Evolutionary conservation across 2,113 vertebrate species (phyloP).

Genomic region (Ictidomys tridecemlineatus): DNA sequence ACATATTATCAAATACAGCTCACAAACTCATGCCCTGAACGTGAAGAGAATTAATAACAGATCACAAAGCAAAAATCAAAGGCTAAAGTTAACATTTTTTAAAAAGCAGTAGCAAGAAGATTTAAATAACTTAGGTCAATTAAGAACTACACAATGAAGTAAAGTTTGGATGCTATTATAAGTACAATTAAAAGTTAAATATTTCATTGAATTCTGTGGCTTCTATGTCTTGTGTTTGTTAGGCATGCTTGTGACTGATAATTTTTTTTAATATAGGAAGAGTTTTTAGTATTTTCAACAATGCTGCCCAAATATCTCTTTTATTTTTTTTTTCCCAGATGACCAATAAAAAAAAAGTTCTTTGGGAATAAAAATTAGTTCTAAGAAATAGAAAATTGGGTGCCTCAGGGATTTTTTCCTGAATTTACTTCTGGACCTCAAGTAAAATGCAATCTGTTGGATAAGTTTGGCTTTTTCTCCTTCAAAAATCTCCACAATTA

Average conservation of each 20-base stretch:
- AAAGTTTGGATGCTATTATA: neutral
- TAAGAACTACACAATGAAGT: constrained; percentile 14
- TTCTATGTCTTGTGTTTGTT: neutral
- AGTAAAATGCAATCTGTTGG: constrained; percentile 79
- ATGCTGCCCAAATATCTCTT: constrained; percentile 8
- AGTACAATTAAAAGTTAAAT: neutral
- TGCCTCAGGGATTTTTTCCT: neutral
- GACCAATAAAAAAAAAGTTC: constrained; percentile 70
- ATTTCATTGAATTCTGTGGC: neutral
- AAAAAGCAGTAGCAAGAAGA: neutral
- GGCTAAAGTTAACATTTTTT: neutral
- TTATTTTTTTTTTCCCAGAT: neutral
- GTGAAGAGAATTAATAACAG: constrained; percentile 38
- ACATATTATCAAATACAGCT: neutral
- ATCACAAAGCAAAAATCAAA: constrained; percentile 33
- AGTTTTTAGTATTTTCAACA: neutral
- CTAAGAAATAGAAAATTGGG: constrained; percentile 69
- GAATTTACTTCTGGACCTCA: constrained; percentile 70
- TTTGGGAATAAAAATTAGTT: neutral
- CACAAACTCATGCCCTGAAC: neutral
- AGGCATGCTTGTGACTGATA: neutral
- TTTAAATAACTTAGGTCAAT: constrained; percentile 19
- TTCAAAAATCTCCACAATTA: constrained; percentile 74
- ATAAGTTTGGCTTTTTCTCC: constrained; percentile 66
- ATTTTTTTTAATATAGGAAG: neutral